These are phyloP conservation scores for Yoshiicerus persimilis DNA, from an alignment of 1,140 invertebrate species.

Conservation along the genomic window DNA sequence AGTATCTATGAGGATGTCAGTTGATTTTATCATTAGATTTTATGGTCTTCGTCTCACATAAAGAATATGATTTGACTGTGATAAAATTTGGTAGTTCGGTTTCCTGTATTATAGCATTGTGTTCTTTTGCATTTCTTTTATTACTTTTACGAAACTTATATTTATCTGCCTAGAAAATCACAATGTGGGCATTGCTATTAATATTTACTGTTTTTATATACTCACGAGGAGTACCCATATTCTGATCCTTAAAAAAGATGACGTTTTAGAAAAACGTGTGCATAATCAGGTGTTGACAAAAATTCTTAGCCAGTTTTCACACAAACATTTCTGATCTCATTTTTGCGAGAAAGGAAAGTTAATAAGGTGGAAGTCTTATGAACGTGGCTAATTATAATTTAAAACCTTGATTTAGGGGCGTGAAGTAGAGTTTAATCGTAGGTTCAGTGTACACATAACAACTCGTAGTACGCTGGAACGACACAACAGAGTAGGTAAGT, in stretches of 20 bases:
- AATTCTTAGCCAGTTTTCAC: not conserved
- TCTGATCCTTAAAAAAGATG: too few relatives aligned
- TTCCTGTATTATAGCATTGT: not conserved
- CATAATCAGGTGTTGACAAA: not conserved
- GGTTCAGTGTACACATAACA: not conserved
- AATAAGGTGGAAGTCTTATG: not conserved
- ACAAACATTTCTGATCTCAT: not conserved
- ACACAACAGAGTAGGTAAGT: not conserved
- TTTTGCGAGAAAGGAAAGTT: not conserved
- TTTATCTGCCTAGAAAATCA: too few relatives aligned
- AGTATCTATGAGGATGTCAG: not conserved
- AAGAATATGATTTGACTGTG: not conserved
- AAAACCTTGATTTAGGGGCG: slow-evolving; percentile 10
- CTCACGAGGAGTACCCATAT: too few relatives aligned
- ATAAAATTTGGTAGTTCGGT: not conserved
- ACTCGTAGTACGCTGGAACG: not conserved
- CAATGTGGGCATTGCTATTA: too few relatives aligned
- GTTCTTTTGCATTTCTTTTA: too few relatives aligned
- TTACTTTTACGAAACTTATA: too few relatives aligned
- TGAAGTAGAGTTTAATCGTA: not conserved
- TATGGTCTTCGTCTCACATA: not conserved
- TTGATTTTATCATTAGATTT: not conserved
- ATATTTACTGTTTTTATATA: too few relatives aligned
- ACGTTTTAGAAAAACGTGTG: too few relatives aligned
- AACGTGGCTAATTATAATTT: not conserved